Base-by-base conservation (phyloP, 1,140 invertebrate species). In the Zophobas atratus region DNA sequence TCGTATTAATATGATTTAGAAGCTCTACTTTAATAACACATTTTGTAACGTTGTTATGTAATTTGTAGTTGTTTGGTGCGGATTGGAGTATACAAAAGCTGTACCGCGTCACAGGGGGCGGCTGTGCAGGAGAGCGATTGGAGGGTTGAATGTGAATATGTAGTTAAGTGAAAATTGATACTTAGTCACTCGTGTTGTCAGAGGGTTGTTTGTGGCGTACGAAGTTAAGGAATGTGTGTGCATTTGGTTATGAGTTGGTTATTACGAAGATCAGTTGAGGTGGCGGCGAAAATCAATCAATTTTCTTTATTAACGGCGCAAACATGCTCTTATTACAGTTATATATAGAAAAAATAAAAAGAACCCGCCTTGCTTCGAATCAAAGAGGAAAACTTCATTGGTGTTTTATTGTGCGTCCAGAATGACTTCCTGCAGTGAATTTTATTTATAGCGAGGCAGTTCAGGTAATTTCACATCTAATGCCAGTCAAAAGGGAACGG, bases 1-100 rank as follows among this genome's bases (percentile, higher is more conserved):
- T 67, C 60, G 60, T 67, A 67, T 67, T 67, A 67, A 67, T 67
- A 67, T 67, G 60, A 67, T 67, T 67, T 67, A 67, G 60, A 43
- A 43, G 60, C 60, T 38, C 60, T 20, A 67, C 60, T 67, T 67
- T 67, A 67, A 67, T 67, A 67, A 67, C 60, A 46, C 39, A 39
- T 67, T 60, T 67, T 20, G 39, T 41, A 67, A 67, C 39, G 39
- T 67, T 43, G 43, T 67, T 67, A 67, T 43, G 60, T 67, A 67
- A 67, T 67, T 67, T 67, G 60, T 67, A 41, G 60, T 67, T 67
- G 60, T 67, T 67, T 43, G 60, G 38, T 67, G 60, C 43, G 60
- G 4, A 51, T 67, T n/a, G 4, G 60, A 43, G 39, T 43, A 41
- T 8, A 55, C 51, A 53, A 55, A 55, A 55, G 53, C 33, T 20